phyloP scores from a whole-genome alignment of 2,797 vertebrate genomes.

The Silurus aristotelis region DNA sequence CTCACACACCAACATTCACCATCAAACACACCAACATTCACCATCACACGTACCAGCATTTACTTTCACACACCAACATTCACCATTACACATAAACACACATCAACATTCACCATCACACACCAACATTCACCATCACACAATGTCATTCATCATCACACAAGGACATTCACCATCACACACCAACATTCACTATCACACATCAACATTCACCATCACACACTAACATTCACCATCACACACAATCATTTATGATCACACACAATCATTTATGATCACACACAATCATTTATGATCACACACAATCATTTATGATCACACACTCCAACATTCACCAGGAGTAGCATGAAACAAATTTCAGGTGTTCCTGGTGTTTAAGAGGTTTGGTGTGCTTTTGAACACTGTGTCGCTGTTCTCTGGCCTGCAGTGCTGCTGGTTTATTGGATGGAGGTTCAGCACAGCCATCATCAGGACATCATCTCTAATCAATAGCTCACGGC shows the following conservation, averaged over 20 bases:
- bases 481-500: conserved; percentile 33
- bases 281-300: too few relatives aligned
- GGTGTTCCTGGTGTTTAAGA: not conserved
- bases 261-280: too few relatives aligned
- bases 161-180: too few relatives aligned
- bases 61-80: not conserved
- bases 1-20: not conserved
- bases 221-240: too few relatives aligned
- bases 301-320: too few relatives aligned
- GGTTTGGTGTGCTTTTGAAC: not conserved
- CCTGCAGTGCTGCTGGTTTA: not conserved
- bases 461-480: conserved; percentile 6
- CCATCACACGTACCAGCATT: not conserved
- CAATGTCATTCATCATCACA: too few relatives aligned
- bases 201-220: too few relatives aligned
- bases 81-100: not conserved
- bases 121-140: too few relatives aligned
- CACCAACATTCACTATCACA: too few relatives aligned
- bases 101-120: not conserved
- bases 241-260: too few relatives aligned
- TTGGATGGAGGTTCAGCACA: conserved; percentile 11
- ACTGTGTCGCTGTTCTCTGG: not conserved
- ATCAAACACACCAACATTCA: not conserved
- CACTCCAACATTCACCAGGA: too few relatives aligned
- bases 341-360: too few relatives aligned